Percentiles rank a stretch among this genome's conserved stretches.
Conservation (phyloP, 2,888 invertebrate genomes). For the Cantharis rufa region DNA sequence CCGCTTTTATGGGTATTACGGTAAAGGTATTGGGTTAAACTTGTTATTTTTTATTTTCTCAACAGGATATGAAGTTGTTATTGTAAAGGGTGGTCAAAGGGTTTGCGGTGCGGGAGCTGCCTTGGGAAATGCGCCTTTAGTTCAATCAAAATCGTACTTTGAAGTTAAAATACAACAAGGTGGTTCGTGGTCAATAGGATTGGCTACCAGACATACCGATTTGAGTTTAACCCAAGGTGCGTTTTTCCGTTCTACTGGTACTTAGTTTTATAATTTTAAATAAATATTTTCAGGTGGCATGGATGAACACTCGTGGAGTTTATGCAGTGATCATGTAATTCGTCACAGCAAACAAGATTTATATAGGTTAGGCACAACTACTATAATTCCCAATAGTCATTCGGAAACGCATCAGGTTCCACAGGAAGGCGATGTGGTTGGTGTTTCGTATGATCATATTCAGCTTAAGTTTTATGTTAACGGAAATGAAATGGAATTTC, state of each 20-base stretch:
- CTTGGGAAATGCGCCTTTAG: constrained; percentile 89
- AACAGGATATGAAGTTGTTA: constrained; percentile 92
- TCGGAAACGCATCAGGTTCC: constrained; percentile 61
- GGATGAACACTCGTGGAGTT: constrained; percentile 90
- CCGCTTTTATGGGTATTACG: constrained; percentile 81
- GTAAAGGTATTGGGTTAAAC: constrained; percentile 35
- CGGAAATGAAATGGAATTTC: constrained; percentile 83
- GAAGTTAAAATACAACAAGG: constrained; percentile 97
- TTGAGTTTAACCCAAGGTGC: constrained; percentile 77
- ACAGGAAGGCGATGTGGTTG: constrained; percentile 93
- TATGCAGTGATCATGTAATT: constrained; percentile 87
- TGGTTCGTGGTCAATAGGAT: constrained; percentile 93
- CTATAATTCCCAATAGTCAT: constrained; percentile 47
- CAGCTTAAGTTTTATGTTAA: constrained; percentile 94
- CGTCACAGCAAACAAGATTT: constrained; percentile 82
- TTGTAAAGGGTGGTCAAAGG: constrained; percentile 90
- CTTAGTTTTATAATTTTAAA: neutral
- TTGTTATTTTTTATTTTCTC: constrained; percentile 32
- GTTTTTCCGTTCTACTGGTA: neutral
- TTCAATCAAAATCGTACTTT: constrained; percentile 97
- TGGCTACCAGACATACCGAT: constrained; percentile 87
- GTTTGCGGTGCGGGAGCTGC: constrained; percentile 96
- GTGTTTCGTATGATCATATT: constrained; percentile 94
- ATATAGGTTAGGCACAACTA: constrained; percentile 60
- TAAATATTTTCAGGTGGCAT: constrained; percentile 67